Conservation (phyloP, 2,113 vertebrate species). For the Aptenodytes forsteri region DNA sequence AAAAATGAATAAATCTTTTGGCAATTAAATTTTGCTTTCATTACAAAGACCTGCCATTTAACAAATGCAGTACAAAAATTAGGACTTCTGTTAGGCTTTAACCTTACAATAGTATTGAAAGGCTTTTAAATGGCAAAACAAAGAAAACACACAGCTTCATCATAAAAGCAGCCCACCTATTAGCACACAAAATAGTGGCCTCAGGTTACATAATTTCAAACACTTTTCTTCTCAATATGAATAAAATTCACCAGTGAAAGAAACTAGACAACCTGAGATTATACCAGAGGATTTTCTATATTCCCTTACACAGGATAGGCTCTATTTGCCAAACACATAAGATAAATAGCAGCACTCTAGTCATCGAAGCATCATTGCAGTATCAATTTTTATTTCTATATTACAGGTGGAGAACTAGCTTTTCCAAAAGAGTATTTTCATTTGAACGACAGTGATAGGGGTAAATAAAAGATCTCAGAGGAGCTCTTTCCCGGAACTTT, state of each 20-base stretch:
- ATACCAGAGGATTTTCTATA: neutral
- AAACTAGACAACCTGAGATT: neutral
- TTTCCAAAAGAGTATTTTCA: conserved; percentile 7
- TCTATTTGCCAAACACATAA: neutral
- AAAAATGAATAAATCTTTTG: neutral
- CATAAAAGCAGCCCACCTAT: neutral
- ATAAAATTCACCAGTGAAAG: neutral
- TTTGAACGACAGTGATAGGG: neutral
- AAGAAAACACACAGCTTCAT: neutral
- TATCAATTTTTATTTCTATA: neutral
- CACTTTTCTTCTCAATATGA: neutral
- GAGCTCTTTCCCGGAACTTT: neutral
- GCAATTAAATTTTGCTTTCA: neutral
- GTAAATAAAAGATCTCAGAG: neutral
- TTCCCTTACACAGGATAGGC: neutral
- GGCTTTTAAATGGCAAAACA: neutral
- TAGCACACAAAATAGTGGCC: neutral
- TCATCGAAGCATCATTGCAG: neutral
- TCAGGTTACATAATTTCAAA: neutral
- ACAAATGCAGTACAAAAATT: neutral
- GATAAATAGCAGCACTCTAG: neutral
- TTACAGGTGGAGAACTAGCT: neutral
- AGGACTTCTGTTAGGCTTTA: neutral
- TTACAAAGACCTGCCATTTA: neutral
- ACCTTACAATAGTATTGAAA: neutral